A percentile compares a stretch with the other conserved stretches of the same genome.
phyloP scores from a whole-genome alignment of 2,113 vertebrate genomes.

The Seriola quinqueradiata region DNA sequence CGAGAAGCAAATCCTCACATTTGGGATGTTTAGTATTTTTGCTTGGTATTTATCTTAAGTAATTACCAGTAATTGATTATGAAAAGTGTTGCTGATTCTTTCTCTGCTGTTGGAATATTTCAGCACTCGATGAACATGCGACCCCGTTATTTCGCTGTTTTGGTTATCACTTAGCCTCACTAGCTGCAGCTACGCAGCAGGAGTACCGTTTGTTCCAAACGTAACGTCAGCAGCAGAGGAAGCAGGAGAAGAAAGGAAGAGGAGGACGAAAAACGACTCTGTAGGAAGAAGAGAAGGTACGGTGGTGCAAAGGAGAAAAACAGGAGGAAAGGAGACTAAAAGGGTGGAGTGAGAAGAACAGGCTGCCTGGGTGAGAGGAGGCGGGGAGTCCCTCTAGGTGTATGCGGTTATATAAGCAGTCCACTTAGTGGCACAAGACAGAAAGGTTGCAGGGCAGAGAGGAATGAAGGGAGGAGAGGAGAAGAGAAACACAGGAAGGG shows the following conservation, averaged over 20 bases:
- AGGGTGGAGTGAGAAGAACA: slow-evolving; percentile 47
- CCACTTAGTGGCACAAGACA: slow-evolving; percentile 78
- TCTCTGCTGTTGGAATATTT: neutral
- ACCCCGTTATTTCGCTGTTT: slow-evolving; percentile 27
- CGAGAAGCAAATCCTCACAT: neutral
- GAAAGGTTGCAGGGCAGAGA: slow-evolving; percentile 64
- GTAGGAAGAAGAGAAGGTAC: slow-evolving; percentile 10
- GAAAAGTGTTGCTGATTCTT: neutral
- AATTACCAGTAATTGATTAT: neutral
- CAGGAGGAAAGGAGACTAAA: slow-evolving; percentile 17
- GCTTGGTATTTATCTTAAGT: neutral
- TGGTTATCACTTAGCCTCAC: slow-evolving; percentile 15
- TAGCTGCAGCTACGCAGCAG: slow-evolving; percentile 39
- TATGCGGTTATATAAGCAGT: slow-evolving; percentile 73
- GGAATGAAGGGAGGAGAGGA: slow-evolving; percentile 32
- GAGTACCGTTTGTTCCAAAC: slow-evolving; percentile 37
- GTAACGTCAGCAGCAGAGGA: slow-evolving; percentile 16
- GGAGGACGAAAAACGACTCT: slow-evolving; percentile 3
- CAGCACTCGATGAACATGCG: neutral
- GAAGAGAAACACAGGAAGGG: slow-evolving; percentile 35
- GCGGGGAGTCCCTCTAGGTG: slow-evolving; percentile 68
- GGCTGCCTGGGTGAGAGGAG: slow-evolving; percentile 53
- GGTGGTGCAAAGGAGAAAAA: slow-evolving; percentile 30
- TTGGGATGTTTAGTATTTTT: neutral
- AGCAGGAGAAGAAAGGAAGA: slow-evolving; percentile 16